These are phyloP conservation scores for Chloroclysta siterata DNA, from an alignment of 2,888 invertebrate genomes.

Conservation along the genomic window DNA sequence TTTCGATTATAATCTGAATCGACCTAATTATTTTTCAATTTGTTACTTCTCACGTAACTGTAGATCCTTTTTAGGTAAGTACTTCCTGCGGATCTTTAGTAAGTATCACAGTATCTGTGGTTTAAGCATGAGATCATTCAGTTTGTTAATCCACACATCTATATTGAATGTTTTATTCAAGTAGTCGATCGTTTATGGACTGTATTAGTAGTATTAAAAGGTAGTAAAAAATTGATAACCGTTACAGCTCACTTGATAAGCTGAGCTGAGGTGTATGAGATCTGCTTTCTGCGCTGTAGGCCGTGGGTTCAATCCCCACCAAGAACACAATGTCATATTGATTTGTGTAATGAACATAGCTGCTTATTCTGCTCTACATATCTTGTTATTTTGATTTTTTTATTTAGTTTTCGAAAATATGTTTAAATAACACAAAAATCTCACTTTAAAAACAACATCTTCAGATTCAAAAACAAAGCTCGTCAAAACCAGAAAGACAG, in stretches of 20 bases:
- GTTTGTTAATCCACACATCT: slow-evolving; percentile 30
- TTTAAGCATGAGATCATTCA: slow-evolving; percentile 32
- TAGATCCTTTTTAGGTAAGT: slow-evolving; percentile 36
- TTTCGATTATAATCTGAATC: slow-evolving; percentile 45
- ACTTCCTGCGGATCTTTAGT: slow-evolving; percentile 45
- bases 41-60: slow-evolving; percentile 45
- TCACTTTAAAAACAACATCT: background rate
- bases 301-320: too few species aligned
- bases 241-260: too few species aligned
- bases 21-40: slow-evolving; percentile 50
- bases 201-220: too few species aligned
- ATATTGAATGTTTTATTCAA: slow-evolving; percentile 32
- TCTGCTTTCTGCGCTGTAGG: too few species aligned
- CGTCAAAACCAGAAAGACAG: slow-evolving; percentile 37
- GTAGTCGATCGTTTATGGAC: background rate
- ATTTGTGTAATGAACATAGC: too few species aligned
- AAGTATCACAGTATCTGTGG: background rate
- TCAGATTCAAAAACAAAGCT: slow-evolving; percentile 34
- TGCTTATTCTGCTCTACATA: too few species aligned
- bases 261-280: too few species aligned
- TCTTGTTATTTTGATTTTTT: too few species aligned
- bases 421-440: too few species aligned
- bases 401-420: too few species aligned
- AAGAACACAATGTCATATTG: too few species aligned
- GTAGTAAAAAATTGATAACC: too few species aligned